Evolutionary conservation across 1,140 invertebrate genomes (phyloP).

Genomic region (Cotesia chilonis): DNA sequence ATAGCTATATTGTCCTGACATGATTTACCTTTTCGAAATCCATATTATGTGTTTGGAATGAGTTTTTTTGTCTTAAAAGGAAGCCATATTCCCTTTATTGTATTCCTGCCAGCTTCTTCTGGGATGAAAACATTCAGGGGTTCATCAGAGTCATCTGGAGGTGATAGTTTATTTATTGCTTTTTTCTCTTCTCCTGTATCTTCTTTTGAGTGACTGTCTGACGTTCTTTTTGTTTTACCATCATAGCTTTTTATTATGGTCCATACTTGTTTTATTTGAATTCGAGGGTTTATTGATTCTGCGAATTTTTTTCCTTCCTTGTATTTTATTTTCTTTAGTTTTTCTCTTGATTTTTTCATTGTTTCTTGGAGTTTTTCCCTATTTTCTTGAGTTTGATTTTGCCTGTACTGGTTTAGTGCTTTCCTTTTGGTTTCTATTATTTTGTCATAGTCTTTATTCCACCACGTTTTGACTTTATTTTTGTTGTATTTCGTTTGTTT

Average conservation of each 20-base stretch:
- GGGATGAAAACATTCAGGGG: too few relatives aligned
- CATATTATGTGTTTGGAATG: too few relatives aligned
- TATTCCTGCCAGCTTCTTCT: too few relatives aligned
- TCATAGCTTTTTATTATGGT: slow-evolving; percentile 2
- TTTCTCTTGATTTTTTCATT: neutral
- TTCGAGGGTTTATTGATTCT: slow-evolving; percentile 9
- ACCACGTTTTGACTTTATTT: too few relatives aligned
- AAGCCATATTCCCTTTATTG: too few relatives aligned
- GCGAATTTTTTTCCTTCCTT: slow-evolving; percentile 6
- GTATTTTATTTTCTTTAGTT: slow-evolving; percentile 21
- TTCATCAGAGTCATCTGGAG: neutral
- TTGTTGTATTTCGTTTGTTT: too few relatives aligned
- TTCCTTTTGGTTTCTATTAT: neutral
- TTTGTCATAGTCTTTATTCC: too few relatives aligned
- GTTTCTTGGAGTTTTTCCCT: neutral
- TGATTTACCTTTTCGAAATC: too few relatives aligned
- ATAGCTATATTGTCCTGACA: too few relatives aligned
- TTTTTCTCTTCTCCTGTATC: slow-evolving; percentile 5
- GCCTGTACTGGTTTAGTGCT: neutral
- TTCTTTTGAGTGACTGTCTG: neutral
- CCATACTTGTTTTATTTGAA: slow-evolving; percentile 12
- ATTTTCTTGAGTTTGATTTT: neutral
- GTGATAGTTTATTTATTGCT: slow-evolving; percentile 8
- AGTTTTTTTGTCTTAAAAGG: too few relatives aligned
- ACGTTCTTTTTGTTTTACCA: neutral